These are phyloP conservation scores for Heliconius eleuchia DNA, from an alignment of 1,140 invertebrate genomes.

Conservation along the genomic window DNA sequence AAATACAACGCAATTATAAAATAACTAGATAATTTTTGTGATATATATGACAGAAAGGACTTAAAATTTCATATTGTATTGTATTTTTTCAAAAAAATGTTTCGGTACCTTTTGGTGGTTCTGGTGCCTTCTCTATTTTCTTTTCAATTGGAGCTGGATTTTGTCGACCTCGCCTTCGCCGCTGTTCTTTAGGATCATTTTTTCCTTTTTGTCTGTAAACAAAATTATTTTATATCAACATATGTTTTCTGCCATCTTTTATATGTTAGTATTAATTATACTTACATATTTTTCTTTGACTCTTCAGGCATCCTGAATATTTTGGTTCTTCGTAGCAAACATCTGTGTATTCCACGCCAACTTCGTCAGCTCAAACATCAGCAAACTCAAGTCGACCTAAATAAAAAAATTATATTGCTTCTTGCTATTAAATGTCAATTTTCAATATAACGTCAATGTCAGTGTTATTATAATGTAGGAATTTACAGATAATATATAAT, in stretches of 20 bases:
- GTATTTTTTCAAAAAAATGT: neutral
- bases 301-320: constrained; percentile 35
- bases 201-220: constrained; percentile 56
- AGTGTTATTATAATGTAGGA: neutral
- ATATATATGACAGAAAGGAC: neutral
- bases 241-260: no score
- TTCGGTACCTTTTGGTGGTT: constrained; percentile 46
- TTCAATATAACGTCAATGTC: neutral
- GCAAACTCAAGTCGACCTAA: no score
- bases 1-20: constrained; percentile 33
- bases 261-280: neutral
- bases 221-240: neutral
- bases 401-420: no score
- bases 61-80: neutral
- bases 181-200: constrained; percentile 67
- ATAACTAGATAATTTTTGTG: no score
- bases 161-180: constrained; percentile 53
- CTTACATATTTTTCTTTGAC: constrained; percentile 34
- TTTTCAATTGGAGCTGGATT: constrained; percentile 41
- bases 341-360: neutral
- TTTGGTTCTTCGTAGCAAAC: neutral
- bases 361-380: no score
- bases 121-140: constrained; percentile 50
- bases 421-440: neutral
- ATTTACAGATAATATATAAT: no score